Conservation (phyloP, 2,888 invertebrate genomes). For the Ophion ventricosus region DNA sequence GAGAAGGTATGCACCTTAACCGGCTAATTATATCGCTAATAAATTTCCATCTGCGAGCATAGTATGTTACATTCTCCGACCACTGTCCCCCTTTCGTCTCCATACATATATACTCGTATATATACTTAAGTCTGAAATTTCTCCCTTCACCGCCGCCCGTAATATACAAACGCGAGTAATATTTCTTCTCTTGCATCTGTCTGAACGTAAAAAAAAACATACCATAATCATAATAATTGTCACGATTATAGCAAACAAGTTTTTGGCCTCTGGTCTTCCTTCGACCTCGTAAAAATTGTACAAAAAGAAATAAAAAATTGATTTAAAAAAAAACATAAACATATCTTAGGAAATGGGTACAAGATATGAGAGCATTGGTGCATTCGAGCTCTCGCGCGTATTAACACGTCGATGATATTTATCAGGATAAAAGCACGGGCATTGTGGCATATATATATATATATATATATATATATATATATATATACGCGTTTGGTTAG, state of each 20-base stretch:
- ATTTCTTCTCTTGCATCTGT: conserved; percentile 13
- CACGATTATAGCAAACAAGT: conserved; percentile 39
- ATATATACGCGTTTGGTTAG: neutral
- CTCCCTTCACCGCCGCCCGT: conserved; percentile 11
- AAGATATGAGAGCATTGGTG: conserved; percentile 2
- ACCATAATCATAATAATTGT: conserved; percentile 45
- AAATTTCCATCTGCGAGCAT: conserved; percentile 46
- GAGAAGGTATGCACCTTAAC: conserved; percentile 25
- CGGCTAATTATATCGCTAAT: conserved; percentile 57
- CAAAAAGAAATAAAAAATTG: conserved; percentile 2
- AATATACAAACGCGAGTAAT: conserved; percentile 13
- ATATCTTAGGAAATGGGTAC: neutral
- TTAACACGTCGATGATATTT: conserved; percentile 66
- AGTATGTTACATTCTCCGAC: neutral
- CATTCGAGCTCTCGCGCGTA: conserved; percentile 17
- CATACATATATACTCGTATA: neutral
- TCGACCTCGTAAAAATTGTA: conserved; percentile 26
- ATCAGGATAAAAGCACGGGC: conserved; percentile 58
- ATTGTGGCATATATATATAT: neutral
- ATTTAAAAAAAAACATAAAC: neutral
- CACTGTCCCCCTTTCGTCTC: neutral
- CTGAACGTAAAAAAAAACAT: conserved; percentile 26
- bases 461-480: no score
- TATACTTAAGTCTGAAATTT: conserved; percentile 8
- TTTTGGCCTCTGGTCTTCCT: conserved; percentile 32